Conservation (phyloP, 2,888 invertebrate species). For the Nephrotoma guestfalica region DNA sequence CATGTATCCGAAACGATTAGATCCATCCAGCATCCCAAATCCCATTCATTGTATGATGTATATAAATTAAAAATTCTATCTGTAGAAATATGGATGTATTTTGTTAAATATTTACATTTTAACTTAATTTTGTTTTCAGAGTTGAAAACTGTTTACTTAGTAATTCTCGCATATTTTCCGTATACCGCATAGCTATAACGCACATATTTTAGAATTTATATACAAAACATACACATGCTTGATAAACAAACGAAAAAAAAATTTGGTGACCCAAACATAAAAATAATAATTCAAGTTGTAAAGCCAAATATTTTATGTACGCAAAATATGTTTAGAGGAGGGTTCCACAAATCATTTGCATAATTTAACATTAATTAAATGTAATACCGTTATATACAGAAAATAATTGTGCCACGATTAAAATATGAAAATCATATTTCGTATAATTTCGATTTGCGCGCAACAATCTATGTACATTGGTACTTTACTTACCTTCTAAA, state of each 20-base stretch:
- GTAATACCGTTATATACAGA: not conserved
- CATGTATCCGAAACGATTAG: too few relatives aligned
- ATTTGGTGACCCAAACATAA: not conserved
- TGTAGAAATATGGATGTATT: not conserved
- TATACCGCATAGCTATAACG: not conserved
- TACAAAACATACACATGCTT: not conserved
- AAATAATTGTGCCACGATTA: not conserved
- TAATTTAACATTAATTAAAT: not conserved
- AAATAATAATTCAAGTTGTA: not conserved
- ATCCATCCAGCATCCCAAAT: not conserved
- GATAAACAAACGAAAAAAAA: not conserved
- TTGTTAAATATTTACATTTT: not conserved
- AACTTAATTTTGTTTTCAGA: not conserved
- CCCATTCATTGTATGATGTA: not conserved
- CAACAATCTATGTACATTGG: not conserved
- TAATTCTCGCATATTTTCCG: not conserved
- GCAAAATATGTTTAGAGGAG: not conserved
- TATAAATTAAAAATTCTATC: not conserved
- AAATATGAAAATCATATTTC: not conserved
- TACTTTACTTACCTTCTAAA: not conserved
- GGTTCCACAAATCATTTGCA: not conserved
- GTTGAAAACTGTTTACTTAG: not conserved
- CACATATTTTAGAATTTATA: not conserved
- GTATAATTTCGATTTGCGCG: not conserved
- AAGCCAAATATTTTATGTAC: not conserved